Evolutionary conservation across 2,797 vertebrate species (phyloP).

Genomic region (Nasua narica): DNA sequence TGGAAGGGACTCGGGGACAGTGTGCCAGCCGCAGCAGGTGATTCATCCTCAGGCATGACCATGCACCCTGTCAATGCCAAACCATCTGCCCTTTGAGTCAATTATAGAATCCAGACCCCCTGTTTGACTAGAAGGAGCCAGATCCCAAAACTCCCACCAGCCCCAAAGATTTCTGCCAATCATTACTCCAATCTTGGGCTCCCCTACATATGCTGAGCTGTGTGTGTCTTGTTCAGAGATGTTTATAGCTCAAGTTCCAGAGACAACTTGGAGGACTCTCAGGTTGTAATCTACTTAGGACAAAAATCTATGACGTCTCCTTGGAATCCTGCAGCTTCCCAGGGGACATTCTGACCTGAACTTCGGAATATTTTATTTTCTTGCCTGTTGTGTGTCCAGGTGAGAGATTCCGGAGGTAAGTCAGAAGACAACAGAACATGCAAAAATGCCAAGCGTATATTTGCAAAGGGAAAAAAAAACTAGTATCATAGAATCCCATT

Average conservation of each 20-base stretch:
- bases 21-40: conserved; percentile 32
- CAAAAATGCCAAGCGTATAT: conserved; percentile 78
- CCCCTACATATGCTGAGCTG: conserved; percentile 42
- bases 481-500: background rate
- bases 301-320: conserved; percentile 80
- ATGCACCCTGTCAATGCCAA: background rate
- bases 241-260: conserved; percentile 71
- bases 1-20: background rate
- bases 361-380: conserved; percentile 76
- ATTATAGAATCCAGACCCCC: background rate
- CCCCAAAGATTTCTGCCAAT: conserved; percentile 47
- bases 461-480: conserved; percentile 49
- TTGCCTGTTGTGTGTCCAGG: conserved; percentile 77
- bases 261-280: conserved; percentile 70
- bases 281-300: conserved; percentile 70
- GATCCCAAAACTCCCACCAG: conserved; percentile 6
- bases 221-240: conserved; percentile 43
- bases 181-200: conserved; percentile 56
- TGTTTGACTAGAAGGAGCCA: background rate
- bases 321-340: conserved; percentile 78
- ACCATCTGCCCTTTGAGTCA: background rate
- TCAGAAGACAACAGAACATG: conserved; percentile 73
- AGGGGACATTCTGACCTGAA: conserved; percentile 77
- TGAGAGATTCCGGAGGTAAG: conserved; percentile 79
- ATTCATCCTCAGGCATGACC: background rate